These are phyloP conservation scores for Carassius gibelio DNA, from an alignment of 2,113 vertebrate species.

Conservation along the genomic window DNA sequence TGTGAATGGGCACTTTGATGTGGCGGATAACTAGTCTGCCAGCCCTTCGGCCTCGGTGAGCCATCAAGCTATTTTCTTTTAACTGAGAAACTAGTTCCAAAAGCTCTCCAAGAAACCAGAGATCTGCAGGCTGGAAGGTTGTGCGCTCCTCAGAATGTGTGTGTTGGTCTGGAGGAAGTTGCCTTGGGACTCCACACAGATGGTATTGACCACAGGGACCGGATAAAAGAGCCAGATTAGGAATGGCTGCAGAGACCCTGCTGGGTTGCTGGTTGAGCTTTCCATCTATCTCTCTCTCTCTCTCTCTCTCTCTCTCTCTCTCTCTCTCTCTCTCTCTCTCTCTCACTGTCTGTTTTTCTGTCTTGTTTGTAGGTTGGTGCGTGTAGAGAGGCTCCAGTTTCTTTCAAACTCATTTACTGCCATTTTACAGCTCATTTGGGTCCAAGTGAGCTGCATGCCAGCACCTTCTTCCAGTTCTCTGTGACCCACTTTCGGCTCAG, in stretches of 20 bases:
- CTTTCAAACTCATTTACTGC: constrained; percentile 75
- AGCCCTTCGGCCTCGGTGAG: constrained; percentile 21
- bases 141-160: constrained; percentile 1
- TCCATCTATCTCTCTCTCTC: constrained; percentile 18
- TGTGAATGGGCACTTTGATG: background rate
- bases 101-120: constrained; percentile 11
- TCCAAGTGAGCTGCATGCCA: constrained; percentile 64
- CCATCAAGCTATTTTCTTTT: constrained; percentile 18
- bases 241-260: constrained; percentile 55
- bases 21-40: constrained; percentile 1
- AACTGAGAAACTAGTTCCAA: constrained; percentile 8
- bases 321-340: constrained; percentile 22
- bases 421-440: constrained; percentile 78
- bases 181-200: constrained; percentile 53
- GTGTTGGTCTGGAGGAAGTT: constrained; percentile 31
- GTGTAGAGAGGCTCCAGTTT: constrained; percentile 25
- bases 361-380: constrained; percentile 27
- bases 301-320: no score
- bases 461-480: constrained; percentile 66
- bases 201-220: constrained; percentile 54
- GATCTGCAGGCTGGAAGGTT: background rate
- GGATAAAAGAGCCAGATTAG: constrained; percentile 59
- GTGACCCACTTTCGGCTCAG: constrained; percentile 75
- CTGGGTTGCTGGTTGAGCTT: constrained; percentile 45
- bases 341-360: constrained; percentile 5